Conservation (phyloP, 2,888 invertebrate species). For the Drosophila histrio region DNA sequence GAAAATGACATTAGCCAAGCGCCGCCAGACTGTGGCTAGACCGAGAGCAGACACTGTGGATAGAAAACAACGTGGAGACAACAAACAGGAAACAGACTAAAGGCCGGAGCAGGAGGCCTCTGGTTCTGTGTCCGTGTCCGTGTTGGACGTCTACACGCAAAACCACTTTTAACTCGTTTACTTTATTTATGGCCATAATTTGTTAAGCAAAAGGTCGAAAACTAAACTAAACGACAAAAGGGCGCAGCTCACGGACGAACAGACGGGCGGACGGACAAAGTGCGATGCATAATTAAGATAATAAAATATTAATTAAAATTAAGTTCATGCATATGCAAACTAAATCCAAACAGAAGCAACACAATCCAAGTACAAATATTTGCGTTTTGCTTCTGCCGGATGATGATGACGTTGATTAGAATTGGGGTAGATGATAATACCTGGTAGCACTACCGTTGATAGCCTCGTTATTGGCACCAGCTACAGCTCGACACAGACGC, state of each 20-base stretch:
- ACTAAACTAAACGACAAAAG: conserved; percentile 62
- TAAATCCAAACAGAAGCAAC: conserved; percentile 21
- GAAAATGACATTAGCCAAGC: conserved; percentile 75
- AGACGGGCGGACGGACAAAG: conserved; percentile 50
- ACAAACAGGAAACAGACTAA: conserved; percentile 18
- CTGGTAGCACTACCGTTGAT: conserved; percentile 56
- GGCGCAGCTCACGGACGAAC: conserved; percentile 38
- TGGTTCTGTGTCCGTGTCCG: conserved; percentile 11
- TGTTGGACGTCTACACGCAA: conserved; percentile 61
- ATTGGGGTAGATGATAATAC: conserved; percentile 27
- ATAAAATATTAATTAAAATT: conserved; percentile 83
- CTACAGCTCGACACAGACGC: conserved; percentile 1
- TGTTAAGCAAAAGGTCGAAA: conserved; percentile 81
- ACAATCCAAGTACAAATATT: conserved; percentile 70
- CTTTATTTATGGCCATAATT: conserved; percentile 82
- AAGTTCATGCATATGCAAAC: conserved; percentile 74
- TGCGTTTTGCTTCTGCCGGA: conserved; percentile 41
- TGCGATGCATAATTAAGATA: conserved; percentile 83
- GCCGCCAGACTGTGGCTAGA: conserved; percentile 71
- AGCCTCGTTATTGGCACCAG: conserved; percentile 70
- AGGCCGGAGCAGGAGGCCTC: conserved; percentile 9
- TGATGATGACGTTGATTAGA: conserved; percentile 67
- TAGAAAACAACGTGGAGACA: conserved; percentile 9
- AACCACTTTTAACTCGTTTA: conserved; percentile 81
- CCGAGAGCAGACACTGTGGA: conserved; percentile 36